These are phyloP conservation scores for Drosophila atripex DNA, from an alignment of 2,888 invertebrate genomes.

Conservation along the genomic window DNA sequence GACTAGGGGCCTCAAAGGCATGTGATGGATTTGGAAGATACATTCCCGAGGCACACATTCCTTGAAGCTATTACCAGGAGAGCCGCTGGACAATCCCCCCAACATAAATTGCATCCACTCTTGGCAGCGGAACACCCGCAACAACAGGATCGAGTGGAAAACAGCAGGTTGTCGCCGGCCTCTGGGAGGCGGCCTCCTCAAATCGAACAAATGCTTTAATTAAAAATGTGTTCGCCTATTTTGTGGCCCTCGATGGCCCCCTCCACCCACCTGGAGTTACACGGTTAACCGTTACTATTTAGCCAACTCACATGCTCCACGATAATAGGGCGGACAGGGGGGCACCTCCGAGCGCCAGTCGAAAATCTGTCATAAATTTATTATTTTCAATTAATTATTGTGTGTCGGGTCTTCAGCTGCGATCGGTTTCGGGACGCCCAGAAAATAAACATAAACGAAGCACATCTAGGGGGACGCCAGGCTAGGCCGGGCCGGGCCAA, in stretches of 20 bases:
- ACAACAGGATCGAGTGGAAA: constrained; percentile 26
- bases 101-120: constrained; percentile 14
- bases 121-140: constrained; percentile 47
- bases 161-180: constrained; percentile 31
- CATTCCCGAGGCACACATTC: background rate
- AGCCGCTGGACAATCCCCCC: constrained; percentile 22
- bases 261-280: constrained; percentile 22
- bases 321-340: constrained; percentile 7
- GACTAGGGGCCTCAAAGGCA: background rate
- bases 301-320: constrained; percentile 47
- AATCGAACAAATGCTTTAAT: constrained; percentile 72
- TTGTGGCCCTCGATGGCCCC: constrained; percentile 34
- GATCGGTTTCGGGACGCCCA: constrained; percentile 55
- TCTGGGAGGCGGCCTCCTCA: constrained; percentile 22
- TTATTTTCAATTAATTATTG: constrained; percentile 77
- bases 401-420: constrained; percentile 39
- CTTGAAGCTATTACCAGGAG: constrained; percentile 10
- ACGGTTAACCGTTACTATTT: constrained; percentile 68
- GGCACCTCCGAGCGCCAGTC: constrained; percentile 50
- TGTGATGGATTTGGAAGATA: background rate
- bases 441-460: constrained; percentile 64
- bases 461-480: constrained; percentile 54
- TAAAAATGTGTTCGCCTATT: constrained; percentile 75
- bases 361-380: constrained; percentile 77
- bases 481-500: constrained; percentile 55